Conservation (phyloP, 2,888 invertebrate species). For the Drosophila fungiperda region DNA sequence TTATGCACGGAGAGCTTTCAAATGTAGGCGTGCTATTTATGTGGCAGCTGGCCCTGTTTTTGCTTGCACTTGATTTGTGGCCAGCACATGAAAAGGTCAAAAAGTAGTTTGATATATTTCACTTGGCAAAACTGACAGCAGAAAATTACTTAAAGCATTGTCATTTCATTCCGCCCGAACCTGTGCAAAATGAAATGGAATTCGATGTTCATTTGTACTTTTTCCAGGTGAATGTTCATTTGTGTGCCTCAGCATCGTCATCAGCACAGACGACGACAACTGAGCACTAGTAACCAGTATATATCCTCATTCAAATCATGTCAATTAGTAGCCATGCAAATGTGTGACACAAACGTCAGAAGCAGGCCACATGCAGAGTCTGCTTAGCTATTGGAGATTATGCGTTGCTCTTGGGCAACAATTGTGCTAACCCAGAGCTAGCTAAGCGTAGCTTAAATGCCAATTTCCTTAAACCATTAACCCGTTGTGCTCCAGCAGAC, state of each 20-base stretch:
- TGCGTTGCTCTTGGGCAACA: conserved; percentile 45
- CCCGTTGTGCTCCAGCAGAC: conserved; percentile 63
- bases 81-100: conserved; percentile 62
- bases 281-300: conserved; percentile 8
- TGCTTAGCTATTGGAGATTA: conserved; percentile 14
- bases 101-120: conserved; percentile 51
- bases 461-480: conserved; percentile 37
- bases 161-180: conserved; percentile 30
- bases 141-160: conserved; percentile 56
- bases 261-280: conserved; percentile 19
- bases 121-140: conserved; percentile 7
- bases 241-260: conserved; percentile 32
- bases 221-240: conserved; percentile 27
- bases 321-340: conserved; percentile 70
- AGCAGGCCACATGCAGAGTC: conserved; percentile 8
- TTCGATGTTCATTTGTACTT: conserved; percentile 53
- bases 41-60: conserved; percentile 55
- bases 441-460: conserved; percentile 23
- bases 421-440: conserved; percentile 5
- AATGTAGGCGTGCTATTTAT: conserved; percentile 70
- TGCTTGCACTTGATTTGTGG: conserved; percentile 59
- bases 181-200: conserved; percentile 54
- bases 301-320: conserved; percentile 48
- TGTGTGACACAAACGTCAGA: conserved; percentile 32
- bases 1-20: conserved; percentile 62